Percentiles rank a stretch among this genome's conserved stretches.
Evolutionary conservation across 2,888 invertebrate species (phyloP).

Genomic region (Phaonia tiefii): DNA sequence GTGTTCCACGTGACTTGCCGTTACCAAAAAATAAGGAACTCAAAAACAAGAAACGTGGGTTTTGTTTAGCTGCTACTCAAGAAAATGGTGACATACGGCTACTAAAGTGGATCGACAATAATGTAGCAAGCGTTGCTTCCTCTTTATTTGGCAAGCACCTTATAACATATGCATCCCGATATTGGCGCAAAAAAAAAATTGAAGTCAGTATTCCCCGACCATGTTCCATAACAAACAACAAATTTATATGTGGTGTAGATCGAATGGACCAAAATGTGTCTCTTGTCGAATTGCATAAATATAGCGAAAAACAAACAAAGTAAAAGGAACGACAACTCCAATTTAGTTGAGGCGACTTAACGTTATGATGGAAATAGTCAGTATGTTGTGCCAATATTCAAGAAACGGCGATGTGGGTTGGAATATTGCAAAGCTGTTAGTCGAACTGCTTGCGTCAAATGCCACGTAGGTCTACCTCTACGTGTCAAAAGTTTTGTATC

Average conservation of each 20-base stretch:
- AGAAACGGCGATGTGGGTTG: no score
- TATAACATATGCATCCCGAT: background rate
- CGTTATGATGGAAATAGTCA: no score
- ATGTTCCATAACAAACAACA: constrained; percentile 13
- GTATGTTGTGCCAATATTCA: no score
- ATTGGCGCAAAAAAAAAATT: constrained; percentile 5
- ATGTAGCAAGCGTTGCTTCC: background rate
- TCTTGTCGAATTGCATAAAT: constrained; percentile 29
- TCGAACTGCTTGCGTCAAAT: no score
- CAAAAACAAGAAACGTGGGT: constrained; percentile 27
- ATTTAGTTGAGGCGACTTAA: no score
- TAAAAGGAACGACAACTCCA: no score
- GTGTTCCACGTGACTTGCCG: constrained; percentile 40
- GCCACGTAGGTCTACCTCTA: no score
- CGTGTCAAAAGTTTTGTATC: no score
- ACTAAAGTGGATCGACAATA: constrained; percentile 19
- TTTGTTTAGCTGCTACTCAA: background rate
- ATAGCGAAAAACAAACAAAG: no score
- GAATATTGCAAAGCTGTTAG: no score
- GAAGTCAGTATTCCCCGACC: constrained; percentile 8
- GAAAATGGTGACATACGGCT: constrained; percentile 16
- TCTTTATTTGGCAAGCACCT: background rate
- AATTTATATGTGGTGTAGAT: constrained; percentile 42
- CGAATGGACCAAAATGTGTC: constrained; percentile 40
- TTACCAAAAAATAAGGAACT: constrained; percentile 33